Conservation (phyloP, 2,797 vertebrate species). For the Darevskia mixta region DNA sequence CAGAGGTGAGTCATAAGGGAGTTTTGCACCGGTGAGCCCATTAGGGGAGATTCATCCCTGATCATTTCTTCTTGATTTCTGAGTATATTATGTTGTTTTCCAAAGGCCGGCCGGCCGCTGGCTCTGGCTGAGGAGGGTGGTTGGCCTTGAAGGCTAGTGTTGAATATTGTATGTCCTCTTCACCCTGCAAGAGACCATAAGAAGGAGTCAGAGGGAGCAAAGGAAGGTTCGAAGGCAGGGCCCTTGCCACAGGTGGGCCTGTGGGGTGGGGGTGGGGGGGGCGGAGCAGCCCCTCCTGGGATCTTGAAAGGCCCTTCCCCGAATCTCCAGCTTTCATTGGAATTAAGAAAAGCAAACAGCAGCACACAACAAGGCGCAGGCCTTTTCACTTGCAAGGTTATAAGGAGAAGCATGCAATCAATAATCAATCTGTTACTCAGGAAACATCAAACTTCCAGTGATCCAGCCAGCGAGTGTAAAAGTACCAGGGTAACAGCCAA, state of each 20-base stretch:
- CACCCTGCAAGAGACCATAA: constrained; percentile 4
- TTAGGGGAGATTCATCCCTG: background rate
- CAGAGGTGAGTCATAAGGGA: background rate
- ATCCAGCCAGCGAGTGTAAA: background rate
- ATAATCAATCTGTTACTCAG: background rate
- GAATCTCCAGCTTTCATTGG: background rate
- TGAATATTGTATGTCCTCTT: constrained; percentile 45
- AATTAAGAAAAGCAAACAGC: background rate
- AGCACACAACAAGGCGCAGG: background rate
- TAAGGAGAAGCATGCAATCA: background rate
- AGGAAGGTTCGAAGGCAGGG: background rate
- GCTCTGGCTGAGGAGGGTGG: background rate
- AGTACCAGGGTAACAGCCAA: background rate
- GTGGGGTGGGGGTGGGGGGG: background rate
- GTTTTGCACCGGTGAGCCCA: too few species aligned
- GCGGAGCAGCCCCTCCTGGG: background rate
- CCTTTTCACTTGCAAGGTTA: background rate
- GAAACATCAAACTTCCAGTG: background rate
- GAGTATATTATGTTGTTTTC: constrained; percentile 16
- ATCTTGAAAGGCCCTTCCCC: background rate
- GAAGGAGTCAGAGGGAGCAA: too few species aligned
- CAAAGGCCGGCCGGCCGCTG: background rate
- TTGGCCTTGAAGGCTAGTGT: constrained; percentile 24
- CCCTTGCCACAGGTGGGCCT: background rate
- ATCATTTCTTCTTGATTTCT: constrained; percentile 45